Evolutionary conservation across 2,113 vertebrate species (phyloP).

Genomic region (Corythornis madagascariensis): DNA sequence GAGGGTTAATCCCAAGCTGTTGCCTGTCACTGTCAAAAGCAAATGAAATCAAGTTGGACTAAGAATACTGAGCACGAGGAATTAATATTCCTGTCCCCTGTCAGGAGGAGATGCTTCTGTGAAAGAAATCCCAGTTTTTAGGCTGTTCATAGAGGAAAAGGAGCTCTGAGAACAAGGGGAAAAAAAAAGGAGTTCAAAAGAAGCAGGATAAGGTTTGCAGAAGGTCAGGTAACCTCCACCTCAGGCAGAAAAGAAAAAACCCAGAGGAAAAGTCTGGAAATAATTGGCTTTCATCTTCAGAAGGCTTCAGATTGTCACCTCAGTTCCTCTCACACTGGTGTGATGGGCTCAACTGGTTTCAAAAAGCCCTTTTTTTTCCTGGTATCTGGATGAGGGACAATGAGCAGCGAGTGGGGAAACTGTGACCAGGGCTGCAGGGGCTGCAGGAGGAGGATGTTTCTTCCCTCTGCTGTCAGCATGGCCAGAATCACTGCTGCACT

Average conservation of each 20-base stretch:
- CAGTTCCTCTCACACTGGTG: not conserved
- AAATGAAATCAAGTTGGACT: not conserved
- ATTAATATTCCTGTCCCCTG: not conserved
- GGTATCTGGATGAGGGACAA: not conserved
- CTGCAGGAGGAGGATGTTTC: not conserved
- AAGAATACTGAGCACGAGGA: not conserved
- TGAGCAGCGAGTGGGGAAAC: not conserved
- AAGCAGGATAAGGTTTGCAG: not conserved
- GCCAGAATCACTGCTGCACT: not conserved
- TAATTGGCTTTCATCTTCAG: not conserved
- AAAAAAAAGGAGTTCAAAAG: not conserved
- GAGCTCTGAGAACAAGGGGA: not conserved
- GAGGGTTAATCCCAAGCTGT: not conserved
- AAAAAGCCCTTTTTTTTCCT: not conserved
- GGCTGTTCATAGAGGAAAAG: not conserved
- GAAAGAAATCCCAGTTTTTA: not conserved
- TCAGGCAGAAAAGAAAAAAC: not conserved
- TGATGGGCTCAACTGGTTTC: not conserved
- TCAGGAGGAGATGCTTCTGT: not conserved
- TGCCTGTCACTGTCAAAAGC: not conserved
- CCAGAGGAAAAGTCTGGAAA: not conserved
- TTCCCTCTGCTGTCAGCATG: not conserved
- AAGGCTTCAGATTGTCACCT: not conserved
- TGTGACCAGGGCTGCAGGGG: not conserved
- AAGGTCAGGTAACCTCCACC: not conserved